phyloP scores from a whole-genome alignment of 2,888 invertebrate species.

The Tricholauxania praeusta region DNA sequence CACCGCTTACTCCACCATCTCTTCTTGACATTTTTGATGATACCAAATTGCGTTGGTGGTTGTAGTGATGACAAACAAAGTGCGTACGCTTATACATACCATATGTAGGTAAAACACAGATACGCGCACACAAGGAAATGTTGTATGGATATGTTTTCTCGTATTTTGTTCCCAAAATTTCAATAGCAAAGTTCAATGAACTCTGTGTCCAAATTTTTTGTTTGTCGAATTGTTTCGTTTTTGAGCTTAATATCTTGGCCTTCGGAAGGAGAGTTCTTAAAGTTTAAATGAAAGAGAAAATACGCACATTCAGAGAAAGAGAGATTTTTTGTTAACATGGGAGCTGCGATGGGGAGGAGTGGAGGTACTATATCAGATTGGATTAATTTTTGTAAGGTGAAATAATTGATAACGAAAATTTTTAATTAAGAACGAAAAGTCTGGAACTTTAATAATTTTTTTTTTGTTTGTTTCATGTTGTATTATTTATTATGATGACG shows the following conservation, averaged over 20 bases:
- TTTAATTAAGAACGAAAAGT: too few species aligned
- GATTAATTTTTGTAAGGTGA: too few species aligned
- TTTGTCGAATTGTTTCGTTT: conserved; percentile 29
- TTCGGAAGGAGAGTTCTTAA: too few species aligned
- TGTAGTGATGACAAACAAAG: neutral
- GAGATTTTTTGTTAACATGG: too few species aligned
- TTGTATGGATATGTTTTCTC: conserved; percentile 36
- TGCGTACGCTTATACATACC: conserved; percentile 17
- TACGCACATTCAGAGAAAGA: too few species aligned
- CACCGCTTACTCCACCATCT: neutral
- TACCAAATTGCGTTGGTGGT: neutral
- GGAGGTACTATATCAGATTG: too few species aligned
- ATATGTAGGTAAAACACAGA: conserved; percentile 3
- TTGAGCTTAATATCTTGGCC: neutral
- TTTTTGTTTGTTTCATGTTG: too few species aligned
- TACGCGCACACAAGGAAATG: conserved; percentile 2
- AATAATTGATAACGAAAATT: too few species aligned
- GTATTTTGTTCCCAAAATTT: conserved; percentile 45
- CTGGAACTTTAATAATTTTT: too few species aligned
- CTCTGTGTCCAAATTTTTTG: conserved; percentile 45
- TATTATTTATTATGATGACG: too few species aligned
- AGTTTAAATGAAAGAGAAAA: too few species aligned
- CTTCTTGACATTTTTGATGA: neutral
- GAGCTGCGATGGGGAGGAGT: too few species aligned
- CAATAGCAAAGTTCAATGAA: conserved; percentile 65